Base-by-base conservation (phyloP, 2,797 vertebrate species). In the Sebastes vulpes region DNA sequence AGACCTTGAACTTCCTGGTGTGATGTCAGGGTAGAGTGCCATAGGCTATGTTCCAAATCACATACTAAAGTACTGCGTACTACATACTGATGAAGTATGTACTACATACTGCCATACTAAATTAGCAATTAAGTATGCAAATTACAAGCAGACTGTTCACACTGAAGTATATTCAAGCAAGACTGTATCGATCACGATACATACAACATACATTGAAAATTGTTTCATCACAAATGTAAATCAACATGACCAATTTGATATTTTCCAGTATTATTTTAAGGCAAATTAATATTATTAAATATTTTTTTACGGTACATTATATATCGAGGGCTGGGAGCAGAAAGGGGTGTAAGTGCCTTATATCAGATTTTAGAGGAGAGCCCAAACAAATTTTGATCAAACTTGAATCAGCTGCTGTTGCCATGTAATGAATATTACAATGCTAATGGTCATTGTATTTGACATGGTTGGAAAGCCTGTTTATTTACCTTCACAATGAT, bases 1-100 rank as follows among this genome's bases (percentile, higher is more conserved):
- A 68, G 81, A 81, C 76, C 65, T 77, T 80, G 78, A 76, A 87
- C 72, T 68, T 84, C 68, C 60, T 26, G 56, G 29, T 72, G 65
- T 48, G 66, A 71, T 79, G 72, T 77, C 77, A 72, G 75, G 73
- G 69, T 77, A 26, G 83, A 31, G 50, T 79, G 74, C 63, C 81
- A 42, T 42, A 25, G 60, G 32, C 21, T 38, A 12, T 25, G 14
- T 42, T 63, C 7, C 4, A 18, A 63, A 63, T 25, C 32, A n/a
- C 29, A 60, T 32, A 31, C 29, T 32, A 59, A 35, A 31, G 10
- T 35, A 12, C n/a, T 12, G 58, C 6, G 6, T 4, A 14, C 58
- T 60, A 21, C 29, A 14, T 35, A 35, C n/a, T 35, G 31, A 35
- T 12, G 20, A 12, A 7, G 11, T 61, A 23, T 32, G 58, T 32